A percentile compares a stretch with the other conserved stretches of the same genome.
phyloP scores from a whole-genome alignment of 2,888 invertebrate genomes.

The Melikaiella ostensackeni region DNA sequence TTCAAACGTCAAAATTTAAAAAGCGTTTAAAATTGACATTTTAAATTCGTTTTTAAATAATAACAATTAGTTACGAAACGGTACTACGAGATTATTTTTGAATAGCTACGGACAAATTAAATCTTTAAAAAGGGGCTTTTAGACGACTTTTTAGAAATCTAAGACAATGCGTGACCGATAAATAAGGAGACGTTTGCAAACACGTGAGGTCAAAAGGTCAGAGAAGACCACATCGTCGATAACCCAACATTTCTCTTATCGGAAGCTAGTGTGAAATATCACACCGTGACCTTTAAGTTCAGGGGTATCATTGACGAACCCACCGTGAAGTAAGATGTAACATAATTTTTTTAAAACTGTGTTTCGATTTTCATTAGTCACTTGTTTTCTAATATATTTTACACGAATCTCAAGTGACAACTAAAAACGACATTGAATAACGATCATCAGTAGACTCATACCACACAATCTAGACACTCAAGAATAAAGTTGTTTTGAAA shows the following conservation, averaged over 20 bases:
- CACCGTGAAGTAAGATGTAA: neutral
- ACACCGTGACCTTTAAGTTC: constrained; percentile 52
- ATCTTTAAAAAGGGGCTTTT: neutral
- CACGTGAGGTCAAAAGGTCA: constrained; percentile 69
- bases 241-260: constrained; percentile 64
- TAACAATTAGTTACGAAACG: neutral
- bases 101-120: neutral
- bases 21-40: too few species aligned
- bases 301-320: constrained; percentile 24
- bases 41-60: too few species aligned
- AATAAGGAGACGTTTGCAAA: constrained; percentile 49
- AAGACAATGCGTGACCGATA: constrained; percentile 5
- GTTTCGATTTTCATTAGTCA: too few species aligned
- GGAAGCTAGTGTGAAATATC: constrained; percentile 53
- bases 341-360: neutral
- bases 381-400: too few species aligned
- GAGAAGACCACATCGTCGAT: constrained; percentile 55
- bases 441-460: too few species aligned
- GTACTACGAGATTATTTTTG: neutral
- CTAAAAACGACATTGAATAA: too few species aligned
- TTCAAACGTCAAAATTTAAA: too few species aligned
- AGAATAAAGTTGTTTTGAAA: too few species aligned
- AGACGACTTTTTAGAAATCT: constrained; percentile 18
- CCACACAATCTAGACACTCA: too few species aligned
- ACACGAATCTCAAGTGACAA: too few species aligned